phyloP scores from a whole-genome alignment of 2,888 invertebrate genomes.

The Anoplius nigerrimus region DNA sequence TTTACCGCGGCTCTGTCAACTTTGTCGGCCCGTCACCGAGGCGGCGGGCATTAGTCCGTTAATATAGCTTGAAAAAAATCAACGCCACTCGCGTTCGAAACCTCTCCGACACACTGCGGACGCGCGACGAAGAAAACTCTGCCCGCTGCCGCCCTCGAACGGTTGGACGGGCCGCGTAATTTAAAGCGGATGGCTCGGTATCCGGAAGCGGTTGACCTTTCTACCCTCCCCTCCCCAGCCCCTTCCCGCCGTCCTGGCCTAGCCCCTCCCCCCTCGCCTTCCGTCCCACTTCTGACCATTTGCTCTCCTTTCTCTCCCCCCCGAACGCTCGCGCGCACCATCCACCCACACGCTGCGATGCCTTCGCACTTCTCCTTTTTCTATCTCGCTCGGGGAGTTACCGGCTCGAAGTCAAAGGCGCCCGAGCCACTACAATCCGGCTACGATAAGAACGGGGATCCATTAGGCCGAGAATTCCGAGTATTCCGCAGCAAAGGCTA shows the following conservation, averaged over 20 bases:
- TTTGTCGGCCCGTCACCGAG: slow-evolving; percentile 34
- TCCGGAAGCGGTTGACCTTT: slow-evolving; percentile 39
- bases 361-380: slow-evolving; percentile 3
- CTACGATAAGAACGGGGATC: slow-evolving; percentile 45
- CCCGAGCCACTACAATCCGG: slow-evolving; percentile 12
- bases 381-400: slow-evolving; percentile 22
- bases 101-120: slow-evolving; percentile 3
- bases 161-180: slow-evolving; percentile 12
- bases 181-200: slow-evolving; percentile 47
- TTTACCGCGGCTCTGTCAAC: slow-evolving; percentile 40
- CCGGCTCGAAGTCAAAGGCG: slow-evolving; percentile 22
- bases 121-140: slow-evolving; percentile 28
- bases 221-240: slow-evolving; percentile 1
- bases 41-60: slow-evolving; percentile 41
- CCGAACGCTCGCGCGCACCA: not conserved
- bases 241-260: not conserved
- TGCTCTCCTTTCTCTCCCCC: not conserved
- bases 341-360: not conserved
- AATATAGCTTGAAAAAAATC: slow-evolving; percentile 44
- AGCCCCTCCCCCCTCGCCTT: not conserved
- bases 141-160: slow-evolving; percentile 11
- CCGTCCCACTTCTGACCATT: slow-evolving; percentile 3
- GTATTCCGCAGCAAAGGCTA: slow-evolving; percentile 44
- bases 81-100: not conserved
- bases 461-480: slow-evolving; percentile 46